Evolutionary conservation across 2,113 vertebrate genomes (phyloP).

Genomic region (Furnarius figulus): DNA sequence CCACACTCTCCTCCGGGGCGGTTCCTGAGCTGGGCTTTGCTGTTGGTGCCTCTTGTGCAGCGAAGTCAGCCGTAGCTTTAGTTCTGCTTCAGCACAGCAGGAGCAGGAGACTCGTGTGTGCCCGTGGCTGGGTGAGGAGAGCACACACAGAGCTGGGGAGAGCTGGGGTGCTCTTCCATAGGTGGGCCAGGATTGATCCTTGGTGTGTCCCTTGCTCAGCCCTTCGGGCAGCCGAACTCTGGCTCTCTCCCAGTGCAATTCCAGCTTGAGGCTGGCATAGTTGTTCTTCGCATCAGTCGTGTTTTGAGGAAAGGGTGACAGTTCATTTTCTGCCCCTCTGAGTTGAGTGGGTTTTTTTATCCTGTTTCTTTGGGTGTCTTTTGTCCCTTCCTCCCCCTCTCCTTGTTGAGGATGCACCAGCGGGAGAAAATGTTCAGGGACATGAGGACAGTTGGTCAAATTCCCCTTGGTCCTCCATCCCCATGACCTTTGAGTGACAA

Average conservation of each 20-base stretch:
- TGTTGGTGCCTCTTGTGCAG: conserved; percentile 54
- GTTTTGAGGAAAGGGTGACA: background rate
- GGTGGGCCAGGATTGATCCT: background rate
- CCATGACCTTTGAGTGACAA: background rate
- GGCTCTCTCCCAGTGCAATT: background rate
- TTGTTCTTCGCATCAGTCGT: accelerated
- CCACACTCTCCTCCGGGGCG: background rate
- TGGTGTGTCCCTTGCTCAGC: background rate
- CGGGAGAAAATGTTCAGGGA: background rate
- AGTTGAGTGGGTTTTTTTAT: background rate
- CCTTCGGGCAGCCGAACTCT: background rate
- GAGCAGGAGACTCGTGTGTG: background rate
- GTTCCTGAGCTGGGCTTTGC: conserved; percentile 24
- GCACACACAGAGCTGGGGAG: background rate
- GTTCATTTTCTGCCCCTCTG: background rate
- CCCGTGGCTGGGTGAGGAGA: background rate
- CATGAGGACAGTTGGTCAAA: background rate
- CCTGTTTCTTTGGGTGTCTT: background rate
- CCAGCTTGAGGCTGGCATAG: background rate
- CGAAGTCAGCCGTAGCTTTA: background rate
- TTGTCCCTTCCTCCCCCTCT: background rate
- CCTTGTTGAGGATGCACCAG: background rate
- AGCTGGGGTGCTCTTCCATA: background rate
- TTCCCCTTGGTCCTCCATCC: background rate
- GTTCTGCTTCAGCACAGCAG: accelerated